Evolutionary conservation across 2,888 invertebrate genomes (phyloP).

Genomic region (Xanthia icteritia): DNA sequence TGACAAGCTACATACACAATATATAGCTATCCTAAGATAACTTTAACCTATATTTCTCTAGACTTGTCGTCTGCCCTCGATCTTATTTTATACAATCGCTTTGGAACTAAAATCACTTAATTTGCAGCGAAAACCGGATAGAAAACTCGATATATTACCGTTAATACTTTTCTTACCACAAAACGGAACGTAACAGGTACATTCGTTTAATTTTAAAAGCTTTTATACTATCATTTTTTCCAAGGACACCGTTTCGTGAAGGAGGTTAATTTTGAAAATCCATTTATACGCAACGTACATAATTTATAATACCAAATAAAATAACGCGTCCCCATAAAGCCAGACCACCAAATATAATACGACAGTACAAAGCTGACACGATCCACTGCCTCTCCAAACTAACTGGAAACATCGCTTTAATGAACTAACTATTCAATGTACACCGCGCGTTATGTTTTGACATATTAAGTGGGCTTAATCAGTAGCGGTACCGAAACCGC

Average conservation of each 20-base stretch:
- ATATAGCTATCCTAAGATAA: slow-evolving; percentile 7
- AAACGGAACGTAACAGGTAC: neutral
- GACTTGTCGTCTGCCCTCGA: slow-evolving; percentile 5
- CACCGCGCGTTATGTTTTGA: slow-evolving; percentile 13
- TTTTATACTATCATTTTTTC: slow-evolving; percentile 14
- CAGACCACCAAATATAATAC: slow-evolving; percentile 10
- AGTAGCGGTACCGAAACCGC: slow-evolving; percentile 34
- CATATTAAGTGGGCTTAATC: slow-evolving; percentile 44
- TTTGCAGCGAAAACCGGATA: neutral
- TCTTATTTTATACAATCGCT: slow-evolving; percentile 1
- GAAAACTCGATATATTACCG: neutral
- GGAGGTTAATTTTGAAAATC: slow-evolving; percentile 40
- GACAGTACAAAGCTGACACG: slow-evolving; percentile 16
- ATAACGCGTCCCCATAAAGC: slow-evolving; percentile 16
- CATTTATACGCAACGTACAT: slow-evolving; percentile 28
- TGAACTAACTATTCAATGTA: slow-evolving; percentile 39
- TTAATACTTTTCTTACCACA: neutral
- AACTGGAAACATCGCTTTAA: slow-evolving; percentile 22
- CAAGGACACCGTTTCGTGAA: slow-evolving; percentile 10
- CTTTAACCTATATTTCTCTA: slow-evolving; percentile 6
- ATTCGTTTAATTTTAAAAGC: slow-evolving; percentile 14
- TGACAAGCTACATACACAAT: slow-evolving; percentile 25
- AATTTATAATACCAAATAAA: slow-evolving; percentile 40
- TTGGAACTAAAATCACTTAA: neutral
- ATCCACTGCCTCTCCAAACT: slow-evolving; percentile 40